phyloP scores from a whole-genome alignment of 2,797 vertebrate species.

The Periophthalmus magnuspinnatus region DNA sequence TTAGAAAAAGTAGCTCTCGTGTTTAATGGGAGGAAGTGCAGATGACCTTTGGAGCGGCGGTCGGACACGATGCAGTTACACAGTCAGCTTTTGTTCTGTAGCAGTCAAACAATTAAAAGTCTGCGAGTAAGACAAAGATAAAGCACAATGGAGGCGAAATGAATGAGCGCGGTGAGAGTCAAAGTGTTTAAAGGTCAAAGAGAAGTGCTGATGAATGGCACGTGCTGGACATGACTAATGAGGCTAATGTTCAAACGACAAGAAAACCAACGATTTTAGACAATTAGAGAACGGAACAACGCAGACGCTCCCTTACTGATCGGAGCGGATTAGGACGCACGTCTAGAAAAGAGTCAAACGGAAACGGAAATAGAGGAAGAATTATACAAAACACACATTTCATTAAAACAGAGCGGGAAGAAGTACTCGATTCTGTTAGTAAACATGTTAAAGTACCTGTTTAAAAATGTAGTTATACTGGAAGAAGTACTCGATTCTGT shows the following conservation, averaged over 20 bases:
- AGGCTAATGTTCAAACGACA: background rate
- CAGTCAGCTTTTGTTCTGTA: conserved; percentile 19
- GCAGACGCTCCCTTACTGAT: background rate
- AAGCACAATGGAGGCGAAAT: background rate
- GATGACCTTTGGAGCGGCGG: conserved; percentile 17
- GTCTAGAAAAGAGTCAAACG: too few species aligned
- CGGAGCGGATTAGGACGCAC: too few species aligned
- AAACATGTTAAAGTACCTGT: too few species aligned
- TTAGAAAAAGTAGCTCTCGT: conserved; percentile 33
- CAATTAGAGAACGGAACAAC: background rate
- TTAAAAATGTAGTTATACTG: too few species aligned
- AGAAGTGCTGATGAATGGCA: background rate
- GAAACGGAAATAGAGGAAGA: too few species aligned
- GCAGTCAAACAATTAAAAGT: conserved; percentile 17
- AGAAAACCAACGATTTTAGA: background rate
- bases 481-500: too few species aligned
- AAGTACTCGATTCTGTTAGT: too few species aligned
- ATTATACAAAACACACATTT: too few species aligned
- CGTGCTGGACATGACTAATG: background rate
- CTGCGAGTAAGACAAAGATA: background rate
- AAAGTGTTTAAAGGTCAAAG: conserved; percentile 11
- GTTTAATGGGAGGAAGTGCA: conserved; percentile 37
- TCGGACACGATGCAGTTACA: background rate
- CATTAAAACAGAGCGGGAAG: too few species aligned
- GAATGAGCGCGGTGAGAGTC: background rate